phyloP scores from a whole-genome alignment of 2,113 vertebrate species.

The Heterochromis multidens region DNA sequence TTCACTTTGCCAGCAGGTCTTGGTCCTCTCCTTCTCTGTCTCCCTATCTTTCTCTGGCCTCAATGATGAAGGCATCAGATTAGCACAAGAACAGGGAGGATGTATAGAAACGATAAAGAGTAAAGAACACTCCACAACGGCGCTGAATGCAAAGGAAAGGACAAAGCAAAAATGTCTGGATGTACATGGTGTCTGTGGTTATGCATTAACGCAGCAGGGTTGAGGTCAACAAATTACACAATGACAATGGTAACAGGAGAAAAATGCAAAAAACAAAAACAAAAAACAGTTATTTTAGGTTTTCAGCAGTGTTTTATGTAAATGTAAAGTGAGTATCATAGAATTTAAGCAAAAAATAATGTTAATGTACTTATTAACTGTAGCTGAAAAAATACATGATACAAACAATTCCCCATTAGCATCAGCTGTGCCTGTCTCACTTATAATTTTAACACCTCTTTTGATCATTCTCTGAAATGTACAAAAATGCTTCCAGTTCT shows the following conservation, averaged over 20 bases:
- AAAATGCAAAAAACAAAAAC: neutral
- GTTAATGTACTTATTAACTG: neutral
- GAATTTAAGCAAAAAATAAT: neutral
- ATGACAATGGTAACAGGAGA: neutral
- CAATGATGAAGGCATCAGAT: conserved; percentile 46
- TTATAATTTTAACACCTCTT: neutral
- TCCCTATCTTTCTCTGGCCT: conserved; percentile 24
- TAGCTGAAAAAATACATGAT: neutral
- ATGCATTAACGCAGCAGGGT: neutral
- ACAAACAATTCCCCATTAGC: too few relatives aligned
- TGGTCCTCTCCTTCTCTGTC: conserved; percentile 15
- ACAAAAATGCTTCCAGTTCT: neutral
- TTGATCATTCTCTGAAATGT: neutral
- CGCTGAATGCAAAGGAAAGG: neutral
- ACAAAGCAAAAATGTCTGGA: neutral
- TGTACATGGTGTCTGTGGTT: neutral
- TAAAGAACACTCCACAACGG: neutral
- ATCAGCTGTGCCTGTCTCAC: neutral
- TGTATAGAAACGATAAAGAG: conserved; percentile 17
- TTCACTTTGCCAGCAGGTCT: conserved; percentile 45
- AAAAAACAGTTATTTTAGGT: neutral
- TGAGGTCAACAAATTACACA: neutral
- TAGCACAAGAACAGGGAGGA: conserved; percentile 16
- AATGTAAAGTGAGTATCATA: neutral
- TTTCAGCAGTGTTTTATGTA: neutral